Evolutionary conservation across 2,888 invertebrate genomes (phyloP), one percentile per base, ranked within the genome.

Genomic region (Conistra vaccinii): DNA sequence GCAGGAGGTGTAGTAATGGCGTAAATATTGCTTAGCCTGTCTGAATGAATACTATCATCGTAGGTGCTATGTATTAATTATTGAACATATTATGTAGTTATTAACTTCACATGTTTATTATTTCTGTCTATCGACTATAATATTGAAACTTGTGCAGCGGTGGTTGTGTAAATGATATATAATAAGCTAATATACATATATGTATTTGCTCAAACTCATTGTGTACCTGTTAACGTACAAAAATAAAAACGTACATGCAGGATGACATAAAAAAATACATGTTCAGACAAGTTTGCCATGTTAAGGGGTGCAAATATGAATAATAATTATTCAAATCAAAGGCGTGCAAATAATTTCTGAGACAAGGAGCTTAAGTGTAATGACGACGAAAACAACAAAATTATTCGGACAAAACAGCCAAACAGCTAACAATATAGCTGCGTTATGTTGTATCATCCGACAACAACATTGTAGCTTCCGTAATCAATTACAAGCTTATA

Each of bases 401-500:
- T 14, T 32, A 14, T 45, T 7, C 14, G 48, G 26, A 35, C 42
- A 63, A 10, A 57, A 63, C 32, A 58, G 12, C 10, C 6, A 57
- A 58, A 63, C 20, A 58, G n/a, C 57, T 14, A 51, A 20, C 48
- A 26, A 69, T 63, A 58, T 26, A 35, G 17, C 3, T 57, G 62
- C 65, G 77, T 76, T 35, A 62, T 67, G 75, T 81, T 58, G 76
- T 80, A 61, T 79, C 72, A 81, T 69, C 62, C 65, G 42, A 73
- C 70, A 81, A 80, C 79, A 85, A 77, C 80, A 81, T 80, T 76
- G 76, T 70, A 78, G 75, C 76, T 77, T 76, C 63, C 68, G 82
- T 86, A 86, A 85, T 85, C 81, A 85, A 84, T 85, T 84, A 85
- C 74, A 75, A 66, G 85, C 80, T 86, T 85, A 80, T 69, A 73